Evolutionary conservation across 1,140 invertebrate genomes (phyloP).

Genomic region (Octopus sinensis): DNA sequence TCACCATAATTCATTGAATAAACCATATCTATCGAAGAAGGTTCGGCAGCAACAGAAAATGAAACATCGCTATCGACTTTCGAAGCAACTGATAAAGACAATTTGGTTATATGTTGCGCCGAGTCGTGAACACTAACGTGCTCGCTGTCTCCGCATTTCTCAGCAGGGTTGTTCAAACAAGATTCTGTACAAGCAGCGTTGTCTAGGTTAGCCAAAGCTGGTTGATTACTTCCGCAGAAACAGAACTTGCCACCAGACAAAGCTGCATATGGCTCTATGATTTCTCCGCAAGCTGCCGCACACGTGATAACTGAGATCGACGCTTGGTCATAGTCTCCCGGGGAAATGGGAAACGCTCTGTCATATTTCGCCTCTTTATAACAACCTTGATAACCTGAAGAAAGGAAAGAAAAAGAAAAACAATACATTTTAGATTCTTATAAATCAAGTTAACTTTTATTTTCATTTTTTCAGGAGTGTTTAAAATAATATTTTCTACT

Average conservation of each 20-base stretch:
- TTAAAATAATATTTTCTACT: not conserved
- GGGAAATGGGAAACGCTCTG: conserved; percentile 27
- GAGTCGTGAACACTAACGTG: conserved; percentile 34
- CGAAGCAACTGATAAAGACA: conserved; percentile 24
- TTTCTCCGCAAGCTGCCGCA: conserved; percentile 27
- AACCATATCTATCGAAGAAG: conserved; percentile 12
- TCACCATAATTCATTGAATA: conserved; percentile 40
- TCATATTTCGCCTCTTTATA: conserved; percentile 29
- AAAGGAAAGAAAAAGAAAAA: not conserved
- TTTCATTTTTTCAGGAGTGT: conserved; percentile 3
- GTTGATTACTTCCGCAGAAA: conserved; percentile 34
- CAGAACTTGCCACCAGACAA: conserved; percentile 34
- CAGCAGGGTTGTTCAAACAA: conserved; percentile 26
- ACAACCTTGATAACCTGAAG: conserved; percentile 27
- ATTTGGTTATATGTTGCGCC: conserved; percentile 27
- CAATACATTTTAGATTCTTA: not conserved
- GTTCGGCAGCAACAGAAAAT: conserved; percentile 21
- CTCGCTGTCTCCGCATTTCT: conserved; percentile 29
- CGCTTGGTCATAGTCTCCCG: conserved; percentile 29
- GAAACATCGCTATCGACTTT: conserved; percentile 1
- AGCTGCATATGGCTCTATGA: conserved; percentile 25
- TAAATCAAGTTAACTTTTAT: not conserved
- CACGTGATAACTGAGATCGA: conserved; percentile 20
- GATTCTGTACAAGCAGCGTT: conserved; percentile 23
- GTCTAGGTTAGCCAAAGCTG: not conserved